Percentiles rank a stretch among this genome's conserved stretches.
These are phyloP conservation scores for Plutella xylostella DNA, from an alignment of 2,888 invertebrate species.

Conservation along the genomic window DNA sequence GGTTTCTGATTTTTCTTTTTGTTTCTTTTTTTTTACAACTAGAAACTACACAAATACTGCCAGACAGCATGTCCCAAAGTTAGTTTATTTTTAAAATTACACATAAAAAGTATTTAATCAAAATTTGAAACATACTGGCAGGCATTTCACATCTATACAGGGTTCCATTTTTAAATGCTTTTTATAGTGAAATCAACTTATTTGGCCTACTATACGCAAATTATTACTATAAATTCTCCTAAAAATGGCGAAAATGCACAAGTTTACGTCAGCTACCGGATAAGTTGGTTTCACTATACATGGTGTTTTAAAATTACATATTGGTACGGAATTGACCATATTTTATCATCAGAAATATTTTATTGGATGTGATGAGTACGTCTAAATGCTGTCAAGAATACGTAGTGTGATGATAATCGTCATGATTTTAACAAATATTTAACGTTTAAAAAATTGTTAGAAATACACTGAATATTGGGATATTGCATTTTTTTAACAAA, in stretches of 20 bases:
- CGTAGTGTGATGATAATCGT: neutral
- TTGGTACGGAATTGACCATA: too few relatives aligned
- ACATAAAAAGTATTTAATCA: too few relatives aligned
- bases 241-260: neutral
- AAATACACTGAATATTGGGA: too few relatives aligned
- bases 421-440: neutral
- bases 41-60: neutral
- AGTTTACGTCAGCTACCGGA: neutral
- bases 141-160: neutral
- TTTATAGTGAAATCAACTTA: neutral
- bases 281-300: too few relatives aligned
- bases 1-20: constrained; percentile 20
- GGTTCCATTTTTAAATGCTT: neutral
- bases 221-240: neutral
- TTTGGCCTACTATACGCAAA: too few relatives aligned
- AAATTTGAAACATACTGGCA: too few relatives aligned
- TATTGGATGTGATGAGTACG: too few relatives aligned
- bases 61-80: neutral
- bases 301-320: too few relatives aligned
- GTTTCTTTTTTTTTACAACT: neutral
- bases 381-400: too few relatives aligned
- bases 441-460: neutral
- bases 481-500: too few relatives aligned
- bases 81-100: neutral
- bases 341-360: too few relatives aligned